Conservation (phyloP, 2,888 invertebrate genomes). For the Hemaris fuciformis region DNA sequence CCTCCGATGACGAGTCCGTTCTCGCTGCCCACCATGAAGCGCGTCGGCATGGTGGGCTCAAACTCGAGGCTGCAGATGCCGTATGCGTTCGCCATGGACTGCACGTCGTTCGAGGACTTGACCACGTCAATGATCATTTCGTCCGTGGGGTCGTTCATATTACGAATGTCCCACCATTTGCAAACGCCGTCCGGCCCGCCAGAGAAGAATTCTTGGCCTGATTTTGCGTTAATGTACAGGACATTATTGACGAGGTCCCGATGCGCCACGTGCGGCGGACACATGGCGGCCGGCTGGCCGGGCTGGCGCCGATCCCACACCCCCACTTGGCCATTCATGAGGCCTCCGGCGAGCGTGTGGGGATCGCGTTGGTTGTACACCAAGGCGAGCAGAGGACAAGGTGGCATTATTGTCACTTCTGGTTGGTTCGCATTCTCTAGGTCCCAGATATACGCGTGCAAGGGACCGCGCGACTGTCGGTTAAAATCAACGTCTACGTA, state of each 20-base stretch:
- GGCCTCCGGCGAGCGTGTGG: conserved; percentile 84
- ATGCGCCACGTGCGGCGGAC: conserved; percentile 91
- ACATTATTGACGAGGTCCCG: conserved; percentile 92
- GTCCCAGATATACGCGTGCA: conserved; percentile 90
- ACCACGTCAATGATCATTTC: conserved; percentile 85
- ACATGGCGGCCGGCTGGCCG: conserved; percentile 85
- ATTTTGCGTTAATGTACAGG: conserved; percentile 94
- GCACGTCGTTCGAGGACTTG: conserved; percentile 73
- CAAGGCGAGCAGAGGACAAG: conserved; percentile 86
- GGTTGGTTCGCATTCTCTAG: conserved; percentile 92
- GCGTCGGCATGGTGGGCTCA: conserved; percentile 87
- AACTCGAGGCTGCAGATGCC: conserved; percentile 85
- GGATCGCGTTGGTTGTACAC: conserved; percentile 93
- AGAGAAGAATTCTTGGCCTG: conserved; percentile 96
- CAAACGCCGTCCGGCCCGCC: conserved; percentile 94
- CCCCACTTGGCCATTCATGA: conserved; percentile 84
- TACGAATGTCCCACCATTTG: conserved; percentile 89
- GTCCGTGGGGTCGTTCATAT: conserved; percentile 83
- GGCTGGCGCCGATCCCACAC: conserved; percentile 91
- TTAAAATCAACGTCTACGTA: conserved; percentile 91
- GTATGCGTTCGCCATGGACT: conserved; percentile 77
- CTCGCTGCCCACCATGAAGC: conserved; percentile 87
- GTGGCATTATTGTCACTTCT: conserved; percentile 84
- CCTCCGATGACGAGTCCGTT: conserved; percentile 84
- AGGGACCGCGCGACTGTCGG: conserved; percentile 59